Conservation (phyloP, 1,140 invertebrate genomes). For the Bacillus rossius region DNA sequence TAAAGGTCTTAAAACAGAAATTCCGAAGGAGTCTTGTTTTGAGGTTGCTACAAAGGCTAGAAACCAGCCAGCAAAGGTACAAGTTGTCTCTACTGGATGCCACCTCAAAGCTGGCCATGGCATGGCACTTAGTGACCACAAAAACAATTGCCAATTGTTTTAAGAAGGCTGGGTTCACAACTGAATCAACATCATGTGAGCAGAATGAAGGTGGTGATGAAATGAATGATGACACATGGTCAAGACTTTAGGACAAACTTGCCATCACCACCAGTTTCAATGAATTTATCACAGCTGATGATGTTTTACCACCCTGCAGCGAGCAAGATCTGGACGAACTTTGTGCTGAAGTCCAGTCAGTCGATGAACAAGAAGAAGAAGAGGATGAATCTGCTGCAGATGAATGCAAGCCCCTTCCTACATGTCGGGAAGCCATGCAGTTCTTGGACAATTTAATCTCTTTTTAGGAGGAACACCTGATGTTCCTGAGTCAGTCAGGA, state of each 20-base stretch:
- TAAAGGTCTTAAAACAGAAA: conserved; percentile 14
- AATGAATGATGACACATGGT: background rate
- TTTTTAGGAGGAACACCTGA: no score
- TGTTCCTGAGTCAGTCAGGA: no score
- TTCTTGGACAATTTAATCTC: no score
- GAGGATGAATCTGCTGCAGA: no score
- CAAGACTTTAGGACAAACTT: background rate
- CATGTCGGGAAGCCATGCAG: no score
- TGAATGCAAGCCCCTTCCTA: no score
- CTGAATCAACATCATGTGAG: background rate
- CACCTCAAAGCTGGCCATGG: background rate
- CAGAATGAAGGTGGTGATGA: background rate
- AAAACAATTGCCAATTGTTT: background rate
- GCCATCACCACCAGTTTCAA: background rate
- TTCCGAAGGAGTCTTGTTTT: background rate
- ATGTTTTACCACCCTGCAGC: background rate
- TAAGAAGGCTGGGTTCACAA: background rate
- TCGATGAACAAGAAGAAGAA: no score
- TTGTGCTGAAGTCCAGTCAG: no score
- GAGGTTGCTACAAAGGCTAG: background rate
- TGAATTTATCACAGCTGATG: background rate
- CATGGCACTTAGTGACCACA: background rate
- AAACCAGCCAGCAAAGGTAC: background rate
- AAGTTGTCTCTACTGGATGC: background rate
- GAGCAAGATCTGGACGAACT: no score